A percentile compares a stretch with the other conserved stretches of the same genome.
phyloP scores from a whole-genome alignment of 1,140 invertebrate genomes.

The Ooceraea biroi region DNA sequence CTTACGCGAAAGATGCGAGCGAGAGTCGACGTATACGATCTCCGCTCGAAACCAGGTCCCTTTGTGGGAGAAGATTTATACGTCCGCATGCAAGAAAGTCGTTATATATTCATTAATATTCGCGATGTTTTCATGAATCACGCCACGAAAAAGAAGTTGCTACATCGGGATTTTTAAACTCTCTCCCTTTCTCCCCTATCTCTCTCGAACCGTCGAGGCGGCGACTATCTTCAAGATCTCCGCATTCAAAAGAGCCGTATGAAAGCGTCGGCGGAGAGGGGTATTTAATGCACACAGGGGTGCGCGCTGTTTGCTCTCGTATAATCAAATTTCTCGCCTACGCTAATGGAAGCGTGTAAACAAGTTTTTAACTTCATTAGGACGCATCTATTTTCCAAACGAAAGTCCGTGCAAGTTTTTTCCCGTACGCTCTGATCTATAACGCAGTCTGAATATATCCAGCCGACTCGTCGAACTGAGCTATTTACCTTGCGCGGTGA shows the following conservation, averaged over 20 bases:
- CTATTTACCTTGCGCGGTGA: not conserved
- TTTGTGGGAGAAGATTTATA: constrained; percentile 21
- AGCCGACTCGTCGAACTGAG: not conserved
- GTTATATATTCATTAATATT: constrained; percentile 35
- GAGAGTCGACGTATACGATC: not conserved
- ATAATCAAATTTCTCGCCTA: constrained; percentile 49
- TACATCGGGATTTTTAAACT: constrained; percentile 32
- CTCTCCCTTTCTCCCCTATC: too few species aligned
- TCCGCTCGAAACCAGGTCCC: not conserved
- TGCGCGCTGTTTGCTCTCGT: constrained; percentile 35
- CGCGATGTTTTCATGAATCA: constrained; percentile 43
- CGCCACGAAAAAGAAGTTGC: constrained; percentile 21
- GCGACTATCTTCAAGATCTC: constrained; percentile 5
- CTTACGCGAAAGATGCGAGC: not conserved
- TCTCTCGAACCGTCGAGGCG: not conserved
- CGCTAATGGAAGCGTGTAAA: constrained; percentile 11
- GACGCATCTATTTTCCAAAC: constrained; percentile 27
- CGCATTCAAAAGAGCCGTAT: constrained; percentile 26
- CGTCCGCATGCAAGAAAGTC: not conserved
- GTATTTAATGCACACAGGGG: constrained; percentile 32
- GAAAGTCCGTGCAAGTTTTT: not conserved
- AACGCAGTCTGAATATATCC: not conserved
- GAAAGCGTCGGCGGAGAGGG: not conserved
- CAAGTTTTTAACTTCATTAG: constrained; percentile 51
- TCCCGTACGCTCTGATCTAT: not conserved